These are phyloP conservation scores for Lysiphlebus fabarum DNA, from an alignment of 1,140 invertebrate genomes.

Conservation along the genomic window DNA sequence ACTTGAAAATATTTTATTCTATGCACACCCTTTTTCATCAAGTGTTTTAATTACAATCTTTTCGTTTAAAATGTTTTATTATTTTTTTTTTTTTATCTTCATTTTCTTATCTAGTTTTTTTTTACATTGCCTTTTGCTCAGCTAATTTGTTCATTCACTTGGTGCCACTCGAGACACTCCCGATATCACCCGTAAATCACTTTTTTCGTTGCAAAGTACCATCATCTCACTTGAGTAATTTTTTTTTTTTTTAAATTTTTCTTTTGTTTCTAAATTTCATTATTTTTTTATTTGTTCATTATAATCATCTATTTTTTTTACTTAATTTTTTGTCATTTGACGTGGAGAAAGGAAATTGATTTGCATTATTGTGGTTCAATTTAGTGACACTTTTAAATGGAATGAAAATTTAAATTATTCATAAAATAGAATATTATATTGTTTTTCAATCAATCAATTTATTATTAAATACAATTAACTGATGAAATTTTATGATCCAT, in stretches of 20 bases:
- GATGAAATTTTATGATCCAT: too few species aligned
- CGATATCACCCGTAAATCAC: slow-evolving; percentile 22
- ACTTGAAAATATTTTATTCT: neutral
- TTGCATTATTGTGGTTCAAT: too few species aligned
- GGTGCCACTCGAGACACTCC: slow-evolving; percentile 11
- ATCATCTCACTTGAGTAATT: neutral
- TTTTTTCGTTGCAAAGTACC: slow-evolving; percentile 10
- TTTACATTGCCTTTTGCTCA: too few species aligned
- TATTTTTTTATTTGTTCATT: too few species aligned
- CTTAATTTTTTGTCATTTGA: neutral
- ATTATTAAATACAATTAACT: too few species aligned
- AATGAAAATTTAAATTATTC: too few species aligned
- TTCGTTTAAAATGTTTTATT: neutral
- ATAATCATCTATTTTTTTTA: neutral
- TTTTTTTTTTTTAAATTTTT: neutral
- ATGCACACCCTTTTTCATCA: slow-evolving; percentile 3
- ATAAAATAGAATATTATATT: too few species aligned
- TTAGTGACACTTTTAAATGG: too few species aligned
- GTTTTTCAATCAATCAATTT: too few species aligned
- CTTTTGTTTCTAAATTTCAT: neutral
- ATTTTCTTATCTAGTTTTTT: neutral
- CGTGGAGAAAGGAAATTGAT: neutral
- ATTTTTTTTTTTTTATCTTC: slow-evolving; percentile 8
- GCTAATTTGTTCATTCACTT: slow-evolving; percentile 25
- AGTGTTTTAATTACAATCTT: slow-evolving; percentile 22